Conservation (phyloP, 2,888 invertebrate genomes). For the Cenopis cana region DNA sequence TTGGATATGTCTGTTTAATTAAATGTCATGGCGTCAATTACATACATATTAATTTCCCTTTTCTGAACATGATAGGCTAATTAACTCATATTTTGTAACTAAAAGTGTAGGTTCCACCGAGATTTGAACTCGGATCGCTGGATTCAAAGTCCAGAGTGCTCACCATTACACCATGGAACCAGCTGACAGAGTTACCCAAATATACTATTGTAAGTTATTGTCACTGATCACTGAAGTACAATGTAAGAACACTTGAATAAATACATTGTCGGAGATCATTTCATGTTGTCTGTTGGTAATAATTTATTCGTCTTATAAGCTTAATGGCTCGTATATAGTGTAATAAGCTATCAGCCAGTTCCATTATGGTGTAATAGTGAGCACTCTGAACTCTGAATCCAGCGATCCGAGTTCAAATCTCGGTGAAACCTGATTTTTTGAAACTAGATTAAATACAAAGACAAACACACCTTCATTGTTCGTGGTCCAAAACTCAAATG, state of each 20-base stretch:
- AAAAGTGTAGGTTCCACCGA: conserved; percentile 87
- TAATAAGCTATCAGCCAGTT: conserved; percentile 58
- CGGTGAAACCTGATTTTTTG: conserved; percentile 80
- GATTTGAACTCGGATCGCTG: conserved; percentile 92
- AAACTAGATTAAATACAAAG: no score
- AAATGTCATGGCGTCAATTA: no score
- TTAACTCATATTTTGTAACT: not conserved
- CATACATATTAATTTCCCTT: no score
- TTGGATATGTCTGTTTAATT: no score
- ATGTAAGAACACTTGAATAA: not conserved
- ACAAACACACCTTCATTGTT: no score
- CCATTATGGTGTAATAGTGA: conserved; percentile 87
- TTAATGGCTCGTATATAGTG: no score
- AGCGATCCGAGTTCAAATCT: conserved; percentile 91
- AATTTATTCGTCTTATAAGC: no score
- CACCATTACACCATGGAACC: conserved; percentile 88
- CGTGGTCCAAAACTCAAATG: no score
- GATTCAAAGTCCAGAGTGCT: conserved; percentile 90
- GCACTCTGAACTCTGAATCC: conserved; percentile 88
- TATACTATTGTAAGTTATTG: no score
- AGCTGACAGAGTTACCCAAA: no score
- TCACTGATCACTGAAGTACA: no score
- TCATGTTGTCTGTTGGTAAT: no score
- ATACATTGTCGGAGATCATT: not conserved
- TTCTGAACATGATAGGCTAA: not conserved